Evolutionary conservation across 1,140 invertebrate species (phyloP), one percentile per base, ranked within the genome.

Genomic region (Pogonognathellus flavescens): DNA sequence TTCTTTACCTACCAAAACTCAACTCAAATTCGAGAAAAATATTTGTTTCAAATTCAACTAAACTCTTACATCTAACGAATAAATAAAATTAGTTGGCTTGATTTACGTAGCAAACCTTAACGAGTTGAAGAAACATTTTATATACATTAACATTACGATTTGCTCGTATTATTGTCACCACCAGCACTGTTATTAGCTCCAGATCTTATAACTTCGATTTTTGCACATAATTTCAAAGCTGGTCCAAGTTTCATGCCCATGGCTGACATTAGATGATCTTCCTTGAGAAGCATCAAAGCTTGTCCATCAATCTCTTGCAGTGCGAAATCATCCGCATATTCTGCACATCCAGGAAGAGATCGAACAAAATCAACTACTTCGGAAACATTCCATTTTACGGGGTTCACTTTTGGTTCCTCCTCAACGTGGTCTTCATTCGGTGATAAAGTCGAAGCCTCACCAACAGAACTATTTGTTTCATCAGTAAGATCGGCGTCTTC

Each of bases 241-340:
- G 97, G 97, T 8, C 97, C 97, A 4, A 98, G 92, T 91, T 97
- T 97, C 96, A 98, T 97, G 84, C 95, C 94, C 91, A 98, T 94
- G 86, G 94, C 95, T 49, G 94, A 94, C 31, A 95, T 97, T 86
- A 98, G 91, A 90, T 98, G 96, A 66, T 98, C 96, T 89, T 97
- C 96, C 11, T 96, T 98, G 41, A 98, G 92, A 60, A 97, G 92
- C 0, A 96, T 95, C 59, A 98, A 92, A 0, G 95, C 94, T 7
- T 95, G 93, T 25, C 97, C 97, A 91, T 97, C 96, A 90, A 98
- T 97, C 88, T 95, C 93, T 90, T 98, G 96, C 88, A 97, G 96
- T 86, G 95, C 93, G 92, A 99, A 99, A 90, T 98, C 97, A 90
- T 98, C 97, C 0, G 97, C 97, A 90, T 98, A 98, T 89, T 97